Conservation (phyloP, 2,888 invertebrate genomes). For the Lydus trimaculatus region DNA sequence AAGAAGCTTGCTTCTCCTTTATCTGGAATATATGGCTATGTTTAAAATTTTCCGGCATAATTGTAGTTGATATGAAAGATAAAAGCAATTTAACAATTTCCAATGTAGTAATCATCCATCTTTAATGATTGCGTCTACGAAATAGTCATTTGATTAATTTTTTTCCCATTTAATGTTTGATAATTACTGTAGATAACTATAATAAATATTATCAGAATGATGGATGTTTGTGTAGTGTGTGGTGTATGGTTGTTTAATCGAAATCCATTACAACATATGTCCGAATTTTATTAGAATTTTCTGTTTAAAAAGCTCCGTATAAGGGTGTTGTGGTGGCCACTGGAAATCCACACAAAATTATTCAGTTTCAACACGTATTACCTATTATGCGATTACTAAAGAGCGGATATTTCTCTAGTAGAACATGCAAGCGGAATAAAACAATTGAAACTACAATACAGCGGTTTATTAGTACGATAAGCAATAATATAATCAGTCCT, state of each 20-base stretch:
- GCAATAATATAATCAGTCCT: no score
- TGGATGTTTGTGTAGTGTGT: not conserved
- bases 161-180: not conserved
- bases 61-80: not conserved
- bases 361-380: not conserved
- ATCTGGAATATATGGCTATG: no score
- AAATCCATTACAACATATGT: not conserved
- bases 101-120: not conserved
- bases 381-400: no score
- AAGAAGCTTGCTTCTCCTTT: no score
- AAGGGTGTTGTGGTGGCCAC: no score
- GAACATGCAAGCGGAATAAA: no score
- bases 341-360: not conserved
- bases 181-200: not conserved
- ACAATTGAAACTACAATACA: no score
- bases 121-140: not conserved
- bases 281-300: not conserved
- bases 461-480: no score
- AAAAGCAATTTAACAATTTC: not conserved
- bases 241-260: not conserved
- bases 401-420: no score
- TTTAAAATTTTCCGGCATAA: not conserved
- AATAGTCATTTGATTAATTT: not conserved
- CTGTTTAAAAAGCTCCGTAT: no score
- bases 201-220: constrained; percentile 2